Base-by-base conservation (phyloP, 2,888 invertebrate species). In the Amblyjoppa fuscipennis region DNA sequence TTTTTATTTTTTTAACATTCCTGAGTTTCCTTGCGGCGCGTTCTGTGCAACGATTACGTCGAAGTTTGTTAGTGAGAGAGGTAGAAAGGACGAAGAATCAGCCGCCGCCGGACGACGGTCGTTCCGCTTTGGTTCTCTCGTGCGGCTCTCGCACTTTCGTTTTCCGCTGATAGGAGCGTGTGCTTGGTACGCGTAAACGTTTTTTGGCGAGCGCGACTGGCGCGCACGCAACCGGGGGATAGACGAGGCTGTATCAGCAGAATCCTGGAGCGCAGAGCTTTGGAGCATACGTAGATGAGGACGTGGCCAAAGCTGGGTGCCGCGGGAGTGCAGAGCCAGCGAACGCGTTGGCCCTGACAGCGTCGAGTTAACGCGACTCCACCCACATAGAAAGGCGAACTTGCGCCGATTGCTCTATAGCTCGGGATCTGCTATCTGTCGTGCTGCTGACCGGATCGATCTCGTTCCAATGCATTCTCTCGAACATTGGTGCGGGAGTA, bases 381-480 rank as follows among this genome's bases (percentile, higher is more conserved):
- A 90, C 90, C 90, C 90, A 90, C 90, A 89, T 90, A 89, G 89
- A 90, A 90, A 90, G 89, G 89, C 88, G 87, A 90, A 88, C 88
- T 86, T 83, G 86, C 69, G 64, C 83, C 86, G 86, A 86, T 83
- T 86, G 83, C 86, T 86, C 83, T 81, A 77, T 68, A 77, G 49
- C 79, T 83, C 56, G 49, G 84, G 80, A 79, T 83, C 81, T 85
- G 34, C 61, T 85, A 86, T 86, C 86, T 81, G 86, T 83, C 86
- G 77, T 86, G 83, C 77, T 83, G 86, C 83, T 86, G 86, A 86
- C 86, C 83, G 77, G 81, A 86, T 86, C 83, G 77, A 83, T 83
- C 86, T 86, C 86, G 83, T 83, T 81, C 81, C 38, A 64, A 81
- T 38, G 83, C 69, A 81, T 83, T 59, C 71, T 71, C 49, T 85